These are phyloP conservation scores for Slavum lentiscoides DNA, from an alignment of 2,888 invertebrate species.

Conservation along the genomic window DNA sequence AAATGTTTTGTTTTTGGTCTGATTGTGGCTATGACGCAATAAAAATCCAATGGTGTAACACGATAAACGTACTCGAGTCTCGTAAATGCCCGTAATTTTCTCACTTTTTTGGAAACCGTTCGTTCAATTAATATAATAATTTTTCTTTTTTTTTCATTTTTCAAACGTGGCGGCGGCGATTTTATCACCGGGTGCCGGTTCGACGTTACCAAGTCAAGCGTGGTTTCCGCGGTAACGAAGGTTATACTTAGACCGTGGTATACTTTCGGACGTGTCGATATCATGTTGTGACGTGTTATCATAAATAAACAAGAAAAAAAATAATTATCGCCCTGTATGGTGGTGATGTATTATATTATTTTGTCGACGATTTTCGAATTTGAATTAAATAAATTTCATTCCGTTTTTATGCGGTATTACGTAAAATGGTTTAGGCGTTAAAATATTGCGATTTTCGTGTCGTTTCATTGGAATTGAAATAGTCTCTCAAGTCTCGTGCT, in stretches of 20 bases:
- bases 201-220: too few species aligned
- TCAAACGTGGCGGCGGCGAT: too few species aligned
- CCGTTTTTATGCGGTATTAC: background rate
- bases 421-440: background rate
- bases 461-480: constrained; percentile 1
- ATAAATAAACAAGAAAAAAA: background rate
- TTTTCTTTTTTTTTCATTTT: too few species aligned
- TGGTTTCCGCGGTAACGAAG: too few species aligned
- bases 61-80: too few species aligned
- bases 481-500: background rate
- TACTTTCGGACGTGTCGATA: background rate
- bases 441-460: background rate
- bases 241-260: background rate
- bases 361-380: background rate
- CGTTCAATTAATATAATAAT: too few species aligned
- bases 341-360: background rate
- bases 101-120: too few species aligned
- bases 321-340: background rate
- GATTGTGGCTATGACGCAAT: too few species aligned
- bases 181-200: too few species aligned
- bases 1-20: too few species aligned
- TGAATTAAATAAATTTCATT: background rate
- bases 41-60: too few species aligned
- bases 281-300: constrained; percentile 51
- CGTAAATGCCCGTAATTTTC: too few species aligned